phyloP scores from a whole-genome alignment of 2,888 invertebrate genomes.

The Anarsia innoxiella region DNA sequence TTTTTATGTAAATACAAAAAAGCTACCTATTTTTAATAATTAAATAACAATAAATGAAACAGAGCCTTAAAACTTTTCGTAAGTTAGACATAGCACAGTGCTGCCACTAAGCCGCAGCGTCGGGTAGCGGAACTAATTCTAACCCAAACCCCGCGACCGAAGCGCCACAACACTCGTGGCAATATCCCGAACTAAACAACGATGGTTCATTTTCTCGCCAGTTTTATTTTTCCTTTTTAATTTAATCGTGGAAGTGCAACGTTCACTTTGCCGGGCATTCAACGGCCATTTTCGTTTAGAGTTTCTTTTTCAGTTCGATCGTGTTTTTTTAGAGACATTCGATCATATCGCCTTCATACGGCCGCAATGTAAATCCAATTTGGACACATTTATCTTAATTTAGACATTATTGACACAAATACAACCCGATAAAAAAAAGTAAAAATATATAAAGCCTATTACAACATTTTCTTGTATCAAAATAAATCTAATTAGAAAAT shows the following conservation, averaged over 20 bases:
- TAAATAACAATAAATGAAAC: no score
- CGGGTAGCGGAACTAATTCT: conserved; percentile 62
- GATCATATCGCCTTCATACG: conserved; percentile 40
- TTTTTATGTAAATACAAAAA: no score
- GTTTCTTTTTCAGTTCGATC: conserved; percentile 63
- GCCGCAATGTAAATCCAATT: background rate
- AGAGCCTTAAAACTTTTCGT: no score
- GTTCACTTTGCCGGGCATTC: conserved; percentile 66
- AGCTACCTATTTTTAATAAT: no score
- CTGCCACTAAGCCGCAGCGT: conserved; percentile 48
- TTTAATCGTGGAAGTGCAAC: conserved; percentile 71
- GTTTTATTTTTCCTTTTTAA: conserved; percentile 56
- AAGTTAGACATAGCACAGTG: conserved; percentile 28
- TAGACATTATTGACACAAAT: no score
- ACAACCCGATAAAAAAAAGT: no score
- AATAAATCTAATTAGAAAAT: background rate
- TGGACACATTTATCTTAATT: background rate
- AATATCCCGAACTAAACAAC: conserved; percentile 38
- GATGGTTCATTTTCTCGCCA: conserved; percentile 58
- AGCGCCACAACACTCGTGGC: conserved; percentile 48
- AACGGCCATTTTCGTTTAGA: conserved; percentile 59
- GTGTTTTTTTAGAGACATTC: conserved; percentile 62
- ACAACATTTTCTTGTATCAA: no score
- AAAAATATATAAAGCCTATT: no score
- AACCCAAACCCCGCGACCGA: conserved; percentile 25